Evolutionary conservation across 1,140 invertebrate genomes (phyloP).

Genomic region (Lamellibrachia luymesi): DNA sequence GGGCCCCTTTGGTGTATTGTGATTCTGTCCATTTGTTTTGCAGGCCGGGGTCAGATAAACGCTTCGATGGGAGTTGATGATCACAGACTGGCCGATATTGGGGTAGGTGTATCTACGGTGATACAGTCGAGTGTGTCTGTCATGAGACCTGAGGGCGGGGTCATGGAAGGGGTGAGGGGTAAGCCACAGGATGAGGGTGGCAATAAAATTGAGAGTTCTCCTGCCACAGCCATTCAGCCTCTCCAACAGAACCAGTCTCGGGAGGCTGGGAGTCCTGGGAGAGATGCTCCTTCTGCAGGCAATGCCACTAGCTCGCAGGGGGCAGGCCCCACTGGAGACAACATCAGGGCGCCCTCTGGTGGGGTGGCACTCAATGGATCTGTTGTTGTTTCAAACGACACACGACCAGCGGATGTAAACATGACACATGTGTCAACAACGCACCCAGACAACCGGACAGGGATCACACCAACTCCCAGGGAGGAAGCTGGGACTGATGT

Average conservation of each 20-base stretch:
- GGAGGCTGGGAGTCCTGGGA: no score
- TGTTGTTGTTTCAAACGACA: neutral
- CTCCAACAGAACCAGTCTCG: no score
- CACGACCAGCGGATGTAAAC: neutral
- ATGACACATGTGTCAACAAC: neutral
- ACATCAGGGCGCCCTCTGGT: neutral
- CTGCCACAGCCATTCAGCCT: no score
- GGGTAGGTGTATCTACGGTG: neutral
- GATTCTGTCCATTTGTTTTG: neutral
- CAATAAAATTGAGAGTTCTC: no score
- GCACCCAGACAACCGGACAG: neutral
- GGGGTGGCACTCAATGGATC: neutral
- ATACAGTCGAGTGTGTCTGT: neutral
- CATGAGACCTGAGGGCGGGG: neutral
- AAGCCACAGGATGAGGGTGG: no score
- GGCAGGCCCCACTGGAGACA: neutral
- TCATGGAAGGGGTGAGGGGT: neutral
- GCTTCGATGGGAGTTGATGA: neutral
- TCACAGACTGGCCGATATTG: neutral
- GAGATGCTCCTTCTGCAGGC: no score
- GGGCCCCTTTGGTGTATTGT: no score
- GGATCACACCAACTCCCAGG: neutral
- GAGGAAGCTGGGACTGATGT: neutral
- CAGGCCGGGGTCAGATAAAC: neutral
- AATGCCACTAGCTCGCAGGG: neutral